These are phyloP conservation scores for Papilio xuthus DNA, from an alignment of 1,140 invertebrate species.

Conservation along the genomic window DNA sequence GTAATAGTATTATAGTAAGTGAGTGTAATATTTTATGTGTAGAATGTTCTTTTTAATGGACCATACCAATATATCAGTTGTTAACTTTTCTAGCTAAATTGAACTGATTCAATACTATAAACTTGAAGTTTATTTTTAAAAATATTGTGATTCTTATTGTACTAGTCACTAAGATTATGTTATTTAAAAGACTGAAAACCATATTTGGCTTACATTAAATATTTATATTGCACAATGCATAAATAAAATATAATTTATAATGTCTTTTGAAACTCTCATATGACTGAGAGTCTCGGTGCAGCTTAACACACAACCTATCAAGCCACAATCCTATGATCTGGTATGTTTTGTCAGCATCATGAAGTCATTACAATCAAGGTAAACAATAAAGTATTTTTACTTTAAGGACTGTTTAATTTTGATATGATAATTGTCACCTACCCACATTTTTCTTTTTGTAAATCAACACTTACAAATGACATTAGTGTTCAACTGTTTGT, in stretches of 20 bases:
- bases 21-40: too few species aligned
- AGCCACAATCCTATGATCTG: too few species aligned
- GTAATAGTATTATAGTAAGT: too few species aligned
- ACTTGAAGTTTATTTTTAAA: neutral
- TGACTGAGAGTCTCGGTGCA: neutral
- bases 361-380: neutral
- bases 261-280: neutral
- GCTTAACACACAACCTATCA: too few species aligned
- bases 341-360: neutral
- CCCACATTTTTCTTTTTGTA: neutral
- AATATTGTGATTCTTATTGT: neutral
- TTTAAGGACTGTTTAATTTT: neutral
- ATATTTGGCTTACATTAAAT: neutral
- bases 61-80: too few species aligned
- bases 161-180: constrained; percentile 41
- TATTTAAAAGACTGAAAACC: neutral
- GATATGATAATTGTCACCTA: neutral
- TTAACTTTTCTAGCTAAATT: too few species aligned
- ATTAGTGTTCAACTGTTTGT: too few species aligned
- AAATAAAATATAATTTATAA: neutral
- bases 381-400: constrained; percentile 3
- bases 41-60: too few species aligned
- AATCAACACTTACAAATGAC: too few species aligned
- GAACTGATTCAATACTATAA: neutral
- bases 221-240: neutral